Base-by-base conservation (phyloP, 2,113 vertebrate genomes). In the Paratilapia polleni region DNA sequence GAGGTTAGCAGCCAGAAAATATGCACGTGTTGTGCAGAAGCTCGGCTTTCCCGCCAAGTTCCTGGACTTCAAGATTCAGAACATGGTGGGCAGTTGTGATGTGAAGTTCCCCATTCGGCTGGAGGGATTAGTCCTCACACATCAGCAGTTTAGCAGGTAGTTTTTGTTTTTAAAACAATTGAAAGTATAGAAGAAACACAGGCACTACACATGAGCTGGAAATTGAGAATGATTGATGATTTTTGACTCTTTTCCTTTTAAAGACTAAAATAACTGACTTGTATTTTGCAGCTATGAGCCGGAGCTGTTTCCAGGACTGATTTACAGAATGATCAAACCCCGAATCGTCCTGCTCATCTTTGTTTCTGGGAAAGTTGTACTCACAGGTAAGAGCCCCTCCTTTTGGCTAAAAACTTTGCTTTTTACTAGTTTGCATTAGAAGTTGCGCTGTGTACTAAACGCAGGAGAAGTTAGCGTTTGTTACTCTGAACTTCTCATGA, bases 261-360 rank as follows among this genome's bases (percentile, higher is more conserved):
- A 52, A 6, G 6, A 70, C 24, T 13, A 59, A 77, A 31, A 28
- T 6, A 57, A 26, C 22, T 24, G 0, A 52, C 49, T 66, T 88
- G 36, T 88, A 17, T 91, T 63, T 91, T 93, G 76, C 84, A 99
- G 98, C 93, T 99, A 99, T 0, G 98, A 99, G 90, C 98, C 98
- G 0, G 98, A 99, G 91, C 95, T 99, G 87, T 99, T 99, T 95
- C 98, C 98, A 81, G 98, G 98, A 64, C 95, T 99, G 95, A 99
- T 99, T 93, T 99, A 99, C 95, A 97, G 98, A 95, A 99, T 99
- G 98, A 99, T 99, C 95, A 99, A 99, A 91, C 98, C 98, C 86
- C 97, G 98, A 97, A 99, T 99, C 86, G 98, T 99, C 60, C 95
- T 99, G 78, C 96, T 99, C 89, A 99, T 99, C 94, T 99, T 99